A percentile compares a stretch with the other conserved stretches of the same genome.
Evolutionary conservation across 2,113 vertebrate genomes (phyloP).

Genomic region (Ophiodon elongatus): DNA sequence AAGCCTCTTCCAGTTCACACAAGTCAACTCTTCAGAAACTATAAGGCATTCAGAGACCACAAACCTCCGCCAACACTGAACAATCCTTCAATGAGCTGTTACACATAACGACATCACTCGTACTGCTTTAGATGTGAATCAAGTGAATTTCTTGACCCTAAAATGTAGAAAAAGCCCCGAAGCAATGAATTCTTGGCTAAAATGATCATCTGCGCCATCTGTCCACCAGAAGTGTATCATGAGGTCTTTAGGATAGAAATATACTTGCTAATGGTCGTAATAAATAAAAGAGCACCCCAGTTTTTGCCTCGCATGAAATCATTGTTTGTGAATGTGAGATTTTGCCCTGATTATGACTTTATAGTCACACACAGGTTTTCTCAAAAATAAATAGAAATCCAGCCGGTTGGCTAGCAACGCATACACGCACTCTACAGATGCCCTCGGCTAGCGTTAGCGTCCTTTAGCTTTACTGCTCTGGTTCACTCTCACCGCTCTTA

Average conservation of each 20-base stretch:
- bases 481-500: too few relatives aligned
- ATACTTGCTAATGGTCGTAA: constrained; percentile 34
- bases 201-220: constrained; percentile 51
- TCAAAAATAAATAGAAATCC: background rate
- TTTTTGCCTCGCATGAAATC: constrained; percentile 18
- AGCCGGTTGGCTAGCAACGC: background rate
- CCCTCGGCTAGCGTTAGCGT: background rate
- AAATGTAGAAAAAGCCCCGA: constrained; percentile 26
- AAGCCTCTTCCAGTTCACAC: constrained; percentile 45
- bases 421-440: background rate
- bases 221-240: constrained; percentile 44
- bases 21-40: constrained; percentile 46
- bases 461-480: background rate
- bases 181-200: constrained; percentile 23
- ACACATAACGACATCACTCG: constrained; percentile 57
- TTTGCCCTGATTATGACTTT: constrained; percentile 1
- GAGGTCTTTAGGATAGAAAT: constrained; percentile 23
- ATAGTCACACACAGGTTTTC: background rate
- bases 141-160: constrained; percentile 48
- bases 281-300: background rate
- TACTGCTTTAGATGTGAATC: constrained; percentile 29
- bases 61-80: constrained; percentile 46
- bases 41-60: constrained; percentile 30
- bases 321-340: constrained; percentile 16
- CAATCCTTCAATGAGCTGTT: constrained; percentile 47